Base-by-base conservation (phyloP, 30 jellyfish, hydroid and myxozoan genomes). In the Mastigias papua region DNA sequence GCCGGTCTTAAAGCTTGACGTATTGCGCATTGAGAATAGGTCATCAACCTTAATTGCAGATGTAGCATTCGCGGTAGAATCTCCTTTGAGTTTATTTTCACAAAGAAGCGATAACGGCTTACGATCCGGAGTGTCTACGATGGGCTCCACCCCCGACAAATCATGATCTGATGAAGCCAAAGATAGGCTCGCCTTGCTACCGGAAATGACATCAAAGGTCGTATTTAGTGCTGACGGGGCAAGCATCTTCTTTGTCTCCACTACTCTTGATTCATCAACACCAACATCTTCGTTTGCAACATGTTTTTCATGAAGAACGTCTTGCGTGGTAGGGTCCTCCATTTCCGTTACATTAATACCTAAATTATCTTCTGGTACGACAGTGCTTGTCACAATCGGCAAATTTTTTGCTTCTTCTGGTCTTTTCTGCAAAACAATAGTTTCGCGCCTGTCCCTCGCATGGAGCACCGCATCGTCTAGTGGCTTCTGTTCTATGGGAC, bases 21-120 rank as follows among this genome's bases (percentile, higher is more conserved):
- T 73, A 32, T 54, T 80, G 25, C 91, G 82, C 91, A 82, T 82
- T 11, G 91, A 82, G 30, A 78, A 84, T 34, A 82, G 62, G 54
- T 84, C 84, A 37, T 42, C 77, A 6, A 32, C 69, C 29, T 82
- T 61, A 50, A 66, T 30, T 22, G 73, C 21, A 29, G 78, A 71
- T 1, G 64, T 58, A 25, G 50, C 31, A 11, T 27, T 57, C 34
- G 82, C 16, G 63, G 1, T 29, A 27, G 62, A 16, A 7, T 50
- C 60, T 22, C 66, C 91, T 1, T 48, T 67, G 2, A 46, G 37
- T 58, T 49, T 29, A 73, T 82, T 82, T 27, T 46, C 78, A 73
- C 91, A 66, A n/a, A 82, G 48, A 30, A 65, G 84, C 20, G 91
- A 60, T 35, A 67, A 73, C 58, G 91, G 91, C 48, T 82, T 68